Evolutionary conservation across 2,888 invertebrate genomes (phyloP), one percentile per base, ranked within the genome.

Genomic region (Hirtodrosophila histrioides): DNA sequence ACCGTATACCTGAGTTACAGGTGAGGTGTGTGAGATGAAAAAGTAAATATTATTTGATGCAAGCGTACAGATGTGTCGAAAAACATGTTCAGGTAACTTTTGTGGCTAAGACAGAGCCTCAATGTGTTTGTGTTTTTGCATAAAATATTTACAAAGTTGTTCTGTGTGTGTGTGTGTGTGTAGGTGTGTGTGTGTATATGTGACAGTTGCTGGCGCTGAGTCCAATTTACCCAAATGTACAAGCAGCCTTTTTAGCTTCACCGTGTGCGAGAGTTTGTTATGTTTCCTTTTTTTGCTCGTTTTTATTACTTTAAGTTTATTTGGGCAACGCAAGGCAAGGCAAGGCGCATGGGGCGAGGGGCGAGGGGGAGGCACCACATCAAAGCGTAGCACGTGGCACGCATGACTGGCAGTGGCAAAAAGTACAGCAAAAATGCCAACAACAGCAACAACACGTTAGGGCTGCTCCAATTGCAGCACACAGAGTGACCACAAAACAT

Each of bases 241-340:
- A 69, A 81, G 81, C 70, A 76, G 58, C 80, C 78, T 82, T 84
- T 76, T 74, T 54, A 75, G 65, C 58, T 54, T 51, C 57, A 41
- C 55, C 39, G 40, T 68, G 63, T 64, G 69, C 69, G 62, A 71
- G 68, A 55, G 68, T 67, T 60, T 58, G 73, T 68, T 79, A 75
- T 51, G 75, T 78, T 65, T 57, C 60, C 51, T 66, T 53, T 23
- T 12, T 49, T 74, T 73, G 60, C 71, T 69, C 64, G 54, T 72
- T 82, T 84, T 84, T 83, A 83, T 83, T 83, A 82, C 79, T 78
- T 78, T 78, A 82, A 84, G 82, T 84, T 84, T 82, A 83, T 84
- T 83, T 83, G 69, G 84, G 69, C 64, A 73, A 31, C n/a, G n/a
- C n/a, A n/a, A n/a, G n/a, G n/a, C n/a, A n/a, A n/a, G n/a, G n/a